Percentiles rank a stretch among this genome's conserved stretches.
Conservation (phyloP, 2,888 invertebrate species). For the Chloromyia formosa region DNA sequence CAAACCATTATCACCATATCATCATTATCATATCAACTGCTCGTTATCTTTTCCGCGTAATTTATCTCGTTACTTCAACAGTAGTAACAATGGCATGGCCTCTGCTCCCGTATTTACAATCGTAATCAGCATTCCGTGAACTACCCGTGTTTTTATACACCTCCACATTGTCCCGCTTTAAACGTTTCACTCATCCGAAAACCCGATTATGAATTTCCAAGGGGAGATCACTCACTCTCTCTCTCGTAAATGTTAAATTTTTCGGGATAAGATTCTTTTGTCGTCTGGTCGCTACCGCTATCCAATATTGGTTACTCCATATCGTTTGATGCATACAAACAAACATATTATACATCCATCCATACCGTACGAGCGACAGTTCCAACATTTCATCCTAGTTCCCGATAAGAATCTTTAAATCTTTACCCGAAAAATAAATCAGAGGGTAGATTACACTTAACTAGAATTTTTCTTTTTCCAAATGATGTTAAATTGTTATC, state of each 20-base stretch:
- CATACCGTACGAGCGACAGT: neutral
- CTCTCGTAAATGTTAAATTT: slow-evolving; percentile 22
- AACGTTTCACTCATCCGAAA: slow-evolving; percentile 11
- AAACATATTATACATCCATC: too few relatives aligned
- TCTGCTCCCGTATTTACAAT: slow-evolving; percentile 32
- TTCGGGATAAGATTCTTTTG: slow-evolving; percentile 29
- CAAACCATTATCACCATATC: too few relatives aligned
- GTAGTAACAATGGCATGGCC: neutral
- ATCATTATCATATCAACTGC: too few relatives aligned
- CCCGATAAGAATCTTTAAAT: slow-evolving; percentile 39
- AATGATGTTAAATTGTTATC: slow-evolving; percentile 44
- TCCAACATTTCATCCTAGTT: slow-evolving; percentile 20
- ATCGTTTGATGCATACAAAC: neutral
- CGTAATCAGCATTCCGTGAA: slow-evolving; percentile 25
- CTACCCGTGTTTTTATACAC: slow-evolving; percentile 43
- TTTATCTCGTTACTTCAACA: slow-evolving; percentile 14
- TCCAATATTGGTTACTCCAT: neutral
- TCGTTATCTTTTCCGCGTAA: slow-evolving; percentile 23
- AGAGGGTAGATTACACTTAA: slow-evolving; percentile 31
- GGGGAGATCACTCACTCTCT: neutral
- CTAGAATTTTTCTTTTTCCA: slow-evolving; percentile 39
- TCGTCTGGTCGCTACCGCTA: neutral
- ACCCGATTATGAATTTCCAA: neutral
- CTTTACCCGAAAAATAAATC: slow-evolving; percentile 39
- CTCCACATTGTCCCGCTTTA: slow-evolving; percentile 18